Evolutionary conservation across 2,888 invertebrate species (phyloP).

Genomic region (Xanthorhoe designata): DNA sequence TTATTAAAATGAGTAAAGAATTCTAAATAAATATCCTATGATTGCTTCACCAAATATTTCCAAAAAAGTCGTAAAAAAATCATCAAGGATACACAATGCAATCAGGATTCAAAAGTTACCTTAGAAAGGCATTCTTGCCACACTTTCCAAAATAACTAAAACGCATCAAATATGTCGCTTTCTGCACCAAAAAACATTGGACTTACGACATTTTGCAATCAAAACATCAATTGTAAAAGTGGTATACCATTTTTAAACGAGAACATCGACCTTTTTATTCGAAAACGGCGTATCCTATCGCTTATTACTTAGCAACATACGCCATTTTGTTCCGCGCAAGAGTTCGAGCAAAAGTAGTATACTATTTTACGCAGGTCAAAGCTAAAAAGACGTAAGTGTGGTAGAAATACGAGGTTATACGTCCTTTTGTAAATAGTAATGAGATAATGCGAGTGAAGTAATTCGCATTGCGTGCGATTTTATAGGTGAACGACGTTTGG

Average conservation of each 20-base stretch:
- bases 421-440: background rate
- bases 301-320: conserved; percentile 47
- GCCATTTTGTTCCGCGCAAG: conserved; percentile 47
- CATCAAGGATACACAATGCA: conserved; percentile 6
- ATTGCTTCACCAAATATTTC: too few species aligned
- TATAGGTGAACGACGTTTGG: conserved; percentile 38
- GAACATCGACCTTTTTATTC: conserved; percentile 48
- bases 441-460: conserved; percentile 26
- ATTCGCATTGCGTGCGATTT: conserved; percentile 39
- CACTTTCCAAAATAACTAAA: conserved; percentile 57
- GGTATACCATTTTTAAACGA: conserved; percentile 74
- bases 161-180: conserved; percentile 36
- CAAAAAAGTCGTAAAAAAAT: background rate
- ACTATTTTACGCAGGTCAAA: conserved; percentile 58
- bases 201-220: conserved; percentile 52
- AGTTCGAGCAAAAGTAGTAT: conserved; percentile 69
- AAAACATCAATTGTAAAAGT: conserved; percentile 53
- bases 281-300: conserved; percentile 58
- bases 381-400: conserved; percentile 55
- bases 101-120: conserved; percentile 30
- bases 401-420: background rate
- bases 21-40: too few species aligned
- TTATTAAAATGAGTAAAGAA: too few species aligned
- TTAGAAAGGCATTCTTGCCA: conserved; percentile 42
- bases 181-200: conserved; percentile 25